These are phyloP conservation scores for Gymnodraco acuticeps DNA, from an alignment of 2,797 vertebrate genomes.

Conservation along the genomic window DNA sequence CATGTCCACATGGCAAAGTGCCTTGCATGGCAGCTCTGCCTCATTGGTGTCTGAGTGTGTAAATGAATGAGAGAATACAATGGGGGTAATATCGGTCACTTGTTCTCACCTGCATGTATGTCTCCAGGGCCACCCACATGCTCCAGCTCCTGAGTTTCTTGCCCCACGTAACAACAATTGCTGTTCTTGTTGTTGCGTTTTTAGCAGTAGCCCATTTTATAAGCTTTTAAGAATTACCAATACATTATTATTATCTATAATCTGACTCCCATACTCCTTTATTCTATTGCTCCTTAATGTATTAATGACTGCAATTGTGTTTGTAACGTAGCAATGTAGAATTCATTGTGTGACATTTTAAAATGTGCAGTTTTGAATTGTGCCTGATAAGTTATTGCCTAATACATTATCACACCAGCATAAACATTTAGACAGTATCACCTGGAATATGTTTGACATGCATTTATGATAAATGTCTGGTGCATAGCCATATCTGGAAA, in stretches of 20 bases:
- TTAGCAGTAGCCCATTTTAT: not conserved
- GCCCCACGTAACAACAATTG: slow-evolving; percentile 60
- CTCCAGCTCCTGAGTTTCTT: slow-evolving; percentile 78
- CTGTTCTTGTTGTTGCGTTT: no score
- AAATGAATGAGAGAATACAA: no score
- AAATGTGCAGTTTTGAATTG: not conserved
- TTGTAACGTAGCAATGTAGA: not conserved
- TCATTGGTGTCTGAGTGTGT: no score
- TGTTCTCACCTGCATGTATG: slow-evolving; percentile 90
- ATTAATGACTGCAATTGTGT: not conserved
- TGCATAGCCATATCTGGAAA: slow-evolving; percentile 71
- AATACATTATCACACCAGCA: not conserved
- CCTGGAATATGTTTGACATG: not conserved
- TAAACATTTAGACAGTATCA: not conserved
- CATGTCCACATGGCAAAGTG: no score
- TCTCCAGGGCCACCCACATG: slow-evolving; percentile 90
- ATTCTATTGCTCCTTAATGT: not conserved
- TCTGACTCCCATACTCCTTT: not conserved
- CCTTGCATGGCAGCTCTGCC: no score
- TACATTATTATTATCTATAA: not conserved
- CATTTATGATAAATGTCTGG: not conserved
- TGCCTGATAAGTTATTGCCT: not conserved
- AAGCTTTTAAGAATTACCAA: not conserved
- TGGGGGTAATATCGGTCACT: not conserved
- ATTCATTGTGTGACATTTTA: not conserved